Conservation (phyloP, 2,113 vertebrate genomes). For the Tonatia bakeri region DNA sequence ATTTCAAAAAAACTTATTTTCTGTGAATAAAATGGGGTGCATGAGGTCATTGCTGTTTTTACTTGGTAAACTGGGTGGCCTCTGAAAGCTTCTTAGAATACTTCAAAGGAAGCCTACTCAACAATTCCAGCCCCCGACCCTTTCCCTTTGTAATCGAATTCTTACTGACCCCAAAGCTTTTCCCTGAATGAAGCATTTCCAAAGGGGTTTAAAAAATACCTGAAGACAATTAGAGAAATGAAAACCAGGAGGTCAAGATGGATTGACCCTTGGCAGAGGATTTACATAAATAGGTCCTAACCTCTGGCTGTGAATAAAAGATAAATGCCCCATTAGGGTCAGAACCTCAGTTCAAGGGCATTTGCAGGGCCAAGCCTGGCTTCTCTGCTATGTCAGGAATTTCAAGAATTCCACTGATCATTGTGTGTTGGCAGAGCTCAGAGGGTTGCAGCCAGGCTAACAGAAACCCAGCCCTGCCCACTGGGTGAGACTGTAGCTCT, state of each 20-base stretch:
- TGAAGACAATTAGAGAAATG: conserved; percentile 83
- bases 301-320: conserved; percentile 84
- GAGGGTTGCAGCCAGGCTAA: conserved; percentile 76
- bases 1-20: conserved; percentile 82
- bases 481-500: conserved; percentile 80
- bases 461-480: conserved; percentile 81
- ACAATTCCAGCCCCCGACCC: not conserved
- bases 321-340: conserved; percentile 77
- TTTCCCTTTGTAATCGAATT: conserved; percentile 74
- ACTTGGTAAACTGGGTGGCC: conserved; percentile 83
- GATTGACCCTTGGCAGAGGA: conserved; percentile 80
- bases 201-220: conserved; percentile 78
- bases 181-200: conserved; percentile 79
- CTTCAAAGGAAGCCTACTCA: conserved; percentile 76
- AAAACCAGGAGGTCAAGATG: conserved; percentile 82
- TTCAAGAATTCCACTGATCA: conserved; percentile 82
- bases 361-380: conserved; percentile 78
- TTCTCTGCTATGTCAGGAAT: conserved; percentile 84
- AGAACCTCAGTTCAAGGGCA: conserved; percentile 82
- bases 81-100: conserved; percentile 77
- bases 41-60: conserved; percentile 80
- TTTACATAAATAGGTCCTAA: conserved; percentile 86
- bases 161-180: conserved; percentile 63
- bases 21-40: conserved; percentile 78
- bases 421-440: conserved; percentile 78